Conservation (phyloP, 2,113 vertebrate genomes). For the Syngnathoides biaculeatus region DNA sequence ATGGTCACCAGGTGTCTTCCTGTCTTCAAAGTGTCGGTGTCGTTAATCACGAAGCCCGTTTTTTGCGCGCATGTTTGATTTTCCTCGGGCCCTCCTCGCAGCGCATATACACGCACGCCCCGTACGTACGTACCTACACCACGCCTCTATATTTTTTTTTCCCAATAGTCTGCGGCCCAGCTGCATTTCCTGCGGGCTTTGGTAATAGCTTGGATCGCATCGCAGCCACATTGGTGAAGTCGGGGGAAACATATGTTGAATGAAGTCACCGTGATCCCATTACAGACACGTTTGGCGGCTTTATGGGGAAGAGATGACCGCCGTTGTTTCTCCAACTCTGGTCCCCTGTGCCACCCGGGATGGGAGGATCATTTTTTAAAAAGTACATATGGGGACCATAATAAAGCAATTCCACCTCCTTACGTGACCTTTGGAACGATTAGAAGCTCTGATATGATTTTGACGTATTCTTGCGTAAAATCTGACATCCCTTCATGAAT, state of each 20-base stretch:
- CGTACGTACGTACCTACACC: constrained; percentile 23
- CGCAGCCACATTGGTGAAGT: constrained; percentile 55
- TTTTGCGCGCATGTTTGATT: constrained; percentile 64
- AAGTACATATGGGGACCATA: not conserved
- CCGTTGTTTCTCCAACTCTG: not conserved
- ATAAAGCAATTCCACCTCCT: not conserved
- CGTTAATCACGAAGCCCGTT: constrained; percentile 66
- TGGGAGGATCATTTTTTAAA: not conserved
- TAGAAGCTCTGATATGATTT: not conserved
- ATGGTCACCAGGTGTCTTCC: constrained; percentile 76
- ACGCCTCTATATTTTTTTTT: constrained; percentile 45
- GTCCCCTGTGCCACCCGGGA: not conserved
- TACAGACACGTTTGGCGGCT: not conserved
- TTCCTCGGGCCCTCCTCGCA: constrained; percentile 15
- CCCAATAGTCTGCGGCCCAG: constrained; percentile 66
- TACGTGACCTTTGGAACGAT: not conserved
- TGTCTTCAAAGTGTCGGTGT: constrained; percentile 68
- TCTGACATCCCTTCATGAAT: not conserved
- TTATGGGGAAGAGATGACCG: not conserved
- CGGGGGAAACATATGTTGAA: constrained; percentile 37
- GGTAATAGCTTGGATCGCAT: too few relatives aligned
- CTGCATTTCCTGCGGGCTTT: constrained; percentile 66
- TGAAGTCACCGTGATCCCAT: constrained; percentile 52
- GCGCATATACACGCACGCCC: constrained; percentile 13
- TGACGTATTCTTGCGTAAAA: not conserved